phyloP scores from a whole-genome alignment of 2,888 invertebrate genomes.

The Clivina fossor region DNA sequence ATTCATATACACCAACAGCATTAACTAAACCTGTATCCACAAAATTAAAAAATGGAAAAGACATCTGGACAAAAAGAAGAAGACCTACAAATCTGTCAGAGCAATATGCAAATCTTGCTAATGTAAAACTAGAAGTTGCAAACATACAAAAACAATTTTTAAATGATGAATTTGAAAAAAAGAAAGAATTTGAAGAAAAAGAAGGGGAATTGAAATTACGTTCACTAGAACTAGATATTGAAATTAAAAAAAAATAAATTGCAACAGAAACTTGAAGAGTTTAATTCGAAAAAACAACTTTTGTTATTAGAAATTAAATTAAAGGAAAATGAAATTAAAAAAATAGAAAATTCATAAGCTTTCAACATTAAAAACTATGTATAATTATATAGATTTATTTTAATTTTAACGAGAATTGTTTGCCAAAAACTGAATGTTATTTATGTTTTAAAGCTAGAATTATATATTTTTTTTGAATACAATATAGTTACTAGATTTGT shows the following conservation, averaged over 20 bases:
- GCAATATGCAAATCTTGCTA: slow-evolving; percentile 5
- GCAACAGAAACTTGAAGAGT: not conserved
- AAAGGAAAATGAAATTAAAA: too few species aligned
- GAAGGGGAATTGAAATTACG: too few species aligned
- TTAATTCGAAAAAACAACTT: not conserved
- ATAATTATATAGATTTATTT: too few species aligned
- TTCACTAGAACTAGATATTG: too few species aligned
- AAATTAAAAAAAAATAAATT: not conserved
- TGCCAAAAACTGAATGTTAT: too few species aligned
- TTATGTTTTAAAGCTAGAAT: too few species aligned
- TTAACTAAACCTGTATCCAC: not conserved
- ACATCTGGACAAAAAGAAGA: not conserved
- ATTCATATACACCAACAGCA: not conserved
- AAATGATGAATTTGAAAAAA: slow-evolving; percentile 5
- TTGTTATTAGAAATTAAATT: not conserved
- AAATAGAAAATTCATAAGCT: too few species aligned
- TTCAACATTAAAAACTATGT: too few species aligned
- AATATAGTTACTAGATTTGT: too few species aligned
- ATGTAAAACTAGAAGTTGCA: not conserved
- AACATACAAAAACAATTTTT: not conserved
- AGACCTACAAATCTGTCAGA: not conserved
- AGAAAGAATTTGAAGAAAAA: too few species aligned
- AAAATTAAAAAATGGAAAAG: not conserved
- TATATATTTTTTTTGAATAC: too few species aligned
- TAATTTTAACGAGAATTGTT: too few species aligned